Evolutionary conservation across 2,797 vertebrate genomes (phyloP).

Genomic region (Coilia nasus): DNA sequence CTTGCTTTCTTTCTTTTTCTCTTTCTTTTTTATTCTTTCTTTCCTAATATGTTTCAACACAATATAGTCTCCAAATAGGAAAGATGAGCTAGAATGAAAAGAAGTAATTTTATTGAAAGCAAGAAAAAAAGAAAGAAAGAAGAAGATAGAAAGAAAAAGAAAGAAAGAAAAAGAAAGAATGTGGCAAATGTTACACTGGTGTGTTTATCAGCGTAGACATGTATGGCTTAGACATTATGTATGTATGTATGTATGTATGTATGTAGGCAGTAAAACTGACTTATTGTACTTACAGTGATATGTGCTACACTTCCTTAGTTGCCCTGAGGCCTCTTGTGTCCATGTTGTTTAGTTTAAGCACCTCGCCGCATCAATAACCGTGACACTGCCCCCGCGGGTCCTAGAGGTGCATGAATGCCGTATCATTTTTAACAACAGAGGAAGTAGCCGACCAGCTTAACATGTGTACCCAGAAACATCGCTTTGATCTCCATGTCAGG

Average conservation of each 20-base stretch:
- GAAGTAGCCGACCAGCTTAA: not conserved
- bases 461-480: not conserved
- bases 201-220: not conserved
- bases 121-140: not conserved
- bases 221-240: not conserved
- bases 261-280: not conserved
- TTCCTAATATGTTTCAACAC: not conserved
- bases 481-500: slow-evolving; percentile 11
- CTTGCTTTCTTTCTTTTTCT: not conserved
- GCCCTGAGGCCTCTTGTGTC: not conserved
- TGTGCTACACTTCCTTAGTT: not conserved
- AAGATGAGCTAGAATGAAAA: not conserved
- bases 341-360: not conserved
- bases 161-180: too few relatives aligned
- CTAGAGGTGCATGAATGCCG: not conserved
- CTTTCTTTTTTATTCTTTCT: not conserved
- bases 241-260: too few relatives aligned
- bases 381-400: not conserved
- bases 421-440: not conserved
- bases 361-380: not conserved
- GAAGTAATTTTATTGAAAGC: not conserved
- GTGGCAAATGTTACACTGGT: not conserved
- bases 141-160: not conserved
- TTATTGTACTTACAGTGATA: not conserved
- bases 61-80: not conserved